These are phyloP conservation scores for Virgularia gustaviana DNA, from an alignment of 92 coral and sea anemone species.

Conservation along the genomic window DNA sequence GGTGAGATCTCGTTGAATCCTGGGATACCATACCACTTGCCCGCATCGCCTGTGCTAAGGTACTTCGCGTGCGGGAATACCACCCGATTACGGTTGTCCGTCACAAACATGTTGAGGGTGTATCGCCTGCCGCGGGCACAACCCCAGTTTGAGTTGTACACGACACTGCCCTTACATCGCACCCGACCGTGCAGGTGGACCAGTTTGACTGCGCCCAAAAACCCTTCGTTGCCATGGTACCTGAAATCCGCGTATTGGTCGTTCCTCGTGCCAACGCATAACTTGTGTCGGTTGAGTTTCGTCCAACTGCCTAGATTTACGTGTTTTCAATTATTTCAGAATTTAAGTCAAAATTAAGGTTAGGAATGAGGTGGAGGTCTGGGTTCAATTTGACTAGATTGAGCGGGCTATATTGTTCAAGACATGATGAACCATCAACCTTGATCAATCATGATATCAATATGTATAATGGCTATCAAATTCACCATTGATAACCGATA, in stretches of 20 bases:
- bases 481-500: too few relatives aligned
- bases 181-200: slow-evolving; percentile 14
- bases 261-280: slow-evolving; percentile 9
- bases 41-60: neutral
- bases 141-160: slow-evolving; percentile 38
- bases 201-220: slow-evolving; percentile 24
- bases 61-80: slow-evolving; percentile 7
- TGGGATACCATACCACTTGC: slow-evolving; percentile 24
- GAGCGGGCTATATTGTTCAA: too few relatives aligned
- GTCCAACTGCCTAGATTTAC: slow-evolving; percentile 11
- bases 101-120: slow-evolving; percentile 15
- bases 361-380: too few relatives aligned
- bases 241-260: slow-evolving; percentile 12
- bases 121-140: slow-evolving; percentile 1
- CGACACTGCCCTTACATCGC: slow-evolving; percentile 2
- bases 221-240: neutral
- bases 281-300: slow-evolving; percentile 1
- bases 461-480: too few relatives aligned
- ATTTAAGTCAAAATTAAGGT: neutral
- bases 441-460: too few relatives aligned
- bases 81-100: slow-evolving; percentile 21
- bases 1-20: slow-evolving; percentile 16
- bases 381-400: too few relatives aligned
- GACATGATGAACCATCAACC: too few relatives aligned
- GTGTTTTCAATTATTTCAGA: neutral